phyloP scores from a whole-genome alignment of 2,113 vertebrate genomes.

The Turnix velox region DNA sequence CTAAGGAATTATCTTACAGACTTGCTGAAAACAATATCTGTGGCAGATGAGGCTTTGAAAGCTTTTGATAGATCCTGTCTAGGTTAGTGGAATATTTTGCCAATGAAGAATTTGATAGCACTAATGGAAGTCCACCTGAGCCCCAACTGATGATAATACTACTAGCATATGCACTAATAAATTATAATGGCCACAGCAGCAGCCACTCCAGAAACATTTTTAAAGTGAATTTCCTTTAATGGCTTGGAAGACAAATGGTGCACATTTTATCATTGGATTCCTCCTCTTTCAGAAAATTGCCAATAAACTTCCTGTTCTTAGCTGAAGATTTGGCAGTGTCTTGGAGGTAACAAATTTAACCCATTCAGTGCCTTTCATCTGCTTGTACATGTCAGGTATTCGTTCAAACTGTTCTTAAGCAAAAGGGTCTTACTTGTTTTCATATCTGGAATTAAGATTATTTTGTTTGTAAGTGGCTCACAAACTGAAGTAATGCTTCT shows the following conservation, averaged over 20 bases:
- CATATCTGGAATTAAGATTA: not conserved
- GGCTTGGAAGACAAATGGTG: conserved; percentile 51
- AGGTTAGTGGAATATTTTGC: conserved; percentile 36
- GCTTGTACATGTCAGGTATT: not conserved
- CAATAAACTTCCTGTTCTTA: conserved; percentile 52
- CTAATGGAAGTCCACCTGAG: conserved; percentile 54
- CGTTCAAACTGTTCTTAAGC: not conserved
- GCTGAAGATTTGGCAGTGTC: conserved; percentile 24
- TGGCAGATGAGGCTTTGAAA: not conserved
- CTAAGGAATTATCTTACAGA: not conserved
- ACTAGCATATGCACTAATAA: conserved; percentile 43
- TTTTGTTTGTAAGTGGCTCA: not conserved
- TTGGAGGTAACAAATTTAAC: conserved; percentile 28
- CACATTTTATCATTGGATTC: conserved; percentile 58
- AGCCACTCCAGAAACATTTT: conserved; percentile 32
- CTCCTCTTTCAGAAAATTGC: conserved; percentile 58
- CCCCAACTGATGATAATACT: conserved; percentile 16
- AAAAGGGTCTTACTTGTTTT: not conserved
- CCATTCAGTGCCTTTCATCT: not conserved
- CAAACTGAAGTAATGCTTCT: not conserved
- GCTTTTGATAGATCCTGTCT: conserved; percentile 4
- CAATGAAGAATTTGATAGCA: not conserved
- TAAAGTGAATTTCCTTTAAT: conserved; percentile 52
- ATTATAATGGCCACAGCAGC: conserved; percentile 29
- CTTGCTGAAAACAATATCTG: not conserved